Conservation (phyloP, 2,888 invertebrate species). For the Julus scanicus region DNA sequence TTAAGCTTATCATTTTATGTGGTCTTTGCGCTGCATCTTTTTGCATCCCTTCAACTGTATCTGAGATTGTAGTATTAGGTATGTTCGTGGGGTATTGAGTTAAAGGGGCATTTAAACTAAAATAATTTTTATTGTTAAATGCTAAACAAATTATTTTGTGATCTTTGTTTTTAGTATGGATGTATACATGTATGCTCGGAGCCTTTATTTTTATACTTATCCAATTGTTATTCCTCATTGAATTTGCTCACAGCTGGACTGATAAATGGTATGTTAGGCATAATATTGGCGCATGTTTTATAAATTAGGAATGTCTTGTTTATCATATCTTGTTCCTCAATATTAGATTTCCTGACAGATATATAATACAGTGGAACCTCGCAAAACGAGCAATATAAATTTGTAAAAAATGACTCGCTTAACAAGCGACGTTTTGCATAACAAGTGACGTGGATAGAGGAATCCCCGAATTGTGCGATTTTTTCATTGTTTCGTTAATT, state of each 20-base stretch:
- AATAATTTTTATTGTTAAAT: not conserved
- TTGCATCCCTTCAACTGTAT: slow-evolving; percentile 63
- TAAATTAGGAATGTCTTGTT: slow-evolving; percentile 50
- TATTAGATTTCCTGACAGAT: too few relatives aligned
- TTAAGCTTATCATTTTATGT: slow-evolving; percentile 65
- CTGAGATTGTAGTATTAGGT: slow-evolving; percentile 20
- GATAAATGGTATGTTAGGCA: slow-evolving; percentile 65
- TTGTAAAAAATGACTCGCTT: too few relatives aligned
- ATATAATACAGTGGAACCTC: too few relatives aligned
- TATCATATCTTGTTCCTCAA: not conserved
- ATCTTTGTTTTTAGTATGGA: slow-evolving; percentile 65
- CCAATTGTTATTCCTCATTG: slow-evolving; percentile 67
- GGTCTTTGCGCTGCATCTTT: slow-evolving; percentile 66
- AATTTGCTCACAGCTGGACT: slow-evolving; percentile 68
- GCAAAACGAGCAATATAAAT: too few relatives aligned
- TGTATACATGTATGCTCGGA: slow-evolving; percentile 68
- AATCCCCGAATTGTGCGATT: too few relatives aligned
- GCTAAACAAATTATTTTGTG: slow-evolving; percentile 48
- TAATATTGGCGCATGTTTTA: not conserved
- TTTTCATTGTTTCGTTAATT: too few relatives aligned
- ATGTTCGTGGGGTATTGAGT: not conserved
- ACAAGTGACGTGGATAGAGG: too few relatives aligned
- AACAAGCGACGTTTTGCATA: too few relatives aligned
- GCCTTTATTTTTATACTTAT: slow-evolving; percentile 67
- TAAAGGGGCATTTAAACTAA: not conserved